These are phyloP conservation scores for Parascotia fuliginaria DNA, from an alignment of 2,888 invertebrate species.

Conservation along the genomic window DNA sequence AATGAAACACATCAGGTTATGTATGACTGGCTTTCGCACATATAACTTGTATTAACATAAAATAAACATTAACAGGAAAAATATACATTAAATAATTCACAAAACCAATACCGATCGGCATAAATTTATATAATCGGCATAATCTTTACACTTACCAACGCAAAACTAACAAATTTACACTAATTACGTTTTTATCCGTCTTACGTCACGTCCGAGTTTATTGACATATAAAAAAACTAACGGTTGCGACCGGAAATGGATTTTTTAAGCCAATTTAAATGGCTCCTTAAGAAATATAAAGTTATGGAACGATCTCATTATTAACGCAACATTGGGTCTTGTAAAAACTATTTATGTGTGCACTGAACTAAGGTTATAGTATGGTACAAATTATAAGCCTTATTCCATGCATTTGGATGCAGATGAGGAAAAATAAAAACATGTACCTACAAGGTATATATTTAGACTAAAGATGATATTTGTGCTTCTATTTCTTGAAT, in stretches of 20 bases:
- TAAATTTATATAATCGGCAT: background rate
- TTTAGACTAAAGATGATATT: too few species aligned
- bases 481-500: too few species aligned
- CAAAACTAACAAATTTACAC: slow-evolving; percentile 29
- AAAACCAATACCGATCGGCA: slow-evolving; percentile 3
- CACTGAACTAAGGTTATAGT: slow-evolving; percentile 43
- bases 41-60: background rate
- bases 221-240: slow-evolving; percentile 50
- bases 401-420: too few species aligned
- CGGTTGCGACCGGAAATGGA: slow-evolving; percentile 65
- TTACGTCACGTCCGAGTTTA: slow-evolving; percentile 51
- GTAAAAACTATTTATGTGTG: slow-evolving; percentile 51
- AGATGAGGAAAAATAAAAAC: too few species aligned
- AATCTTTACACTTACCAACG: background rate
- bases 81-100: background rate
- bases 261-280: slow-evolving; percentile 43
- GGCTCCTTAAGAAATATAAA: slow-evolving; percentile 53
- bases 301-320: slow-evolving; percentile 62
- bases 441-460: too few species aligned
- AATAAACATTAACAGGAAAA: background rate
- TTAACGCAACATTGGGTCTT: slow-evolving; percentile 64
- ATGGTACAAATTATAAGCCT: slow-evolving; percentile 38
- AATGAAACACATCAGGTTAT: too few species aligned
- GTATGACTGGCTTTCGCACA: too few species aligned
- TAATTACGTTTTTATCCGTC: slow-evolving; percentile 52